Evolutionary conservation across 2,113 vertebrate genomes (phyloP), one percentile per base, ranked within the genome.

Genomic region (Henicopernis longicauda): DNA sequence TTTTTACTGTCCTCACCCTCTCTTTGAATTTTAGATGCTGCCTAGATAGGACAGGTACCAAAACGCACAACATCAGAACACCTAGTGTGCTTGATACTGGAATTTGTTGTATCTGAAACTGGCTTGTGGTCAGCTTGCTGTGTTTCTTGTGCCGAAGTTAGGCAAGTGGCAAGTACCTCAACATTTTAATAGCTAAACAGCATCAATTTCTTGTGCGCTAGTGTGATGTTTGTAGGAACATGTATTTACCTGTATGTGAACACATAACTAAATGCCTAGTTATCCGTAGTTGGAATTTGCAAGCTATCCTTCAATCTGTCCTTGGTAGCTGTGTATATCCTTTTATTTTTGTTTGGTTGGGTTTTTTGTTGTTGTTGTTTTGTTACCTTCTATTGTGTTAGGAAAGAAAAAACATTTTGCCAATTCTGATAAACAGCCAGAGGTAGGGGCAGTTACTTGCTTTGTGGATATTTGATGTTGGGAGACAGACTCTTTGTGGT

Each of bases 201-300:
- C 58, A 65, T 14, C 21, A 5, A 1, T 80, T 88, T 61, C 45
- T 36, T 1, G 4, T 32, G 47, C 7, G 0, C 50, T 44, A 1
- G 27, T 12, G 38, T 32, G 65, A 2, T 23, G 13, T 36, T 32
- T 49, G 31, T 32, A 5, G 50, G 55, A 38, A 14, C 5, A 3
- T 11, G 7, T 10, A 5, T 84, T 82, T 59, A 34, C 58, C 25
- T 32, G 65, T 31, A 11, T 3, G 11, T 19, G 29, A 88, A 57
- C 34, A 44, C 15, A 1, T 0, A 21, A 12, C 11, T 17, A 1
- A 66, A 18, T 52, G 11, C 42, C 57, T 63, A 7, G 42, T 31
- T 69, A 26, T 16, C 42, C 79, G 38, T 31, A 79, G 50, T 2
- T 67, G 59, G 45, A 42, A 40, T 1, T 16, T n/a, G 67, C 25